Evolutionary conservation across 2,113 vertebrate genomes (phyloP), one percentile per base, ranked within the genome.

Genomic region (Takifugu flavidus): DNA sequence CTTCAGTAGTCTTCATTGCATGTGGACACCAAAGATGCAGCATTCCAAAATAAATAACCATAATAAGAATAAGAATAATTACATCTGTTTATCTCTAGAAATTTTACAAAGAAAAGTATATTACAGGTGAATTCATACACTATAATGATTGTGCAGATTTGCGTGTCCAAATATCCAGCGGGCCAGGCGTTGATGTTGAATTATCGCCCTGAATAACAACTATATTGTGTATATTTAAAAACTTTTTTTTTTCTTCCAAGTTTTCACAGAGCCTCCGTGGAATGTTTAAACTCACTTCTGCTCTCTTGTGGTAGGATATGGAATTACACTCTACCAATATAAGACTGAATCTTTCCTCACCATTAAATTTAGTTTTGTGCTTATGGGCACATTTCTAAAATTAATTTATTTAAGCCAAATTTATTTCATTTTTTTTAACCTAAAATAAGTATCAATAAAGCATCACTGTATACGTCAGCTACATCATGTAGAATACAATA

Each of bases 261-360:
- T 15, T 49, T 53, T 28, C 13, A 25, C 49, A 6, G 4, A 2
- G 26, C 6, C 7, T 2, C 2, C 29, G 15, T 13, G 25, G 20
- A 15, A 2, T 0, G 49, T 20, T 49, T n/a, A 31, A 3, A 59
- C 45, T 11, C 45, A 29, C 20, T 60, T 29, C 54, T 56, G 58
- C 66, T 49, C 47, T 54, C 82, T 65, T 59, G 58, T 69, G 71
- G 65, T 39, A 4, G 2, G n/a, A 0, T 47, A 6, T 45, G 29
- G 8, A 72, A 70, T 50, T 42, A 28, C 67, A 53, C 2, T 13
- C 10, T n/a, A n/a, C 13, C 13, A 43, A 43, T 47, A 5, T 47
- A 6, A 47, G 15, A 45, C 12, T 43, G 4, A 43, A 8, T 43
- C 1, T 13, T 45, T 45, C 13, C 3, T n/a, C 5, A 15, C 15